Evolutionary conservation across 2,113 vertebrate species (phyloP).

Genomic region (Prionailurus bengalensis): DNA sequence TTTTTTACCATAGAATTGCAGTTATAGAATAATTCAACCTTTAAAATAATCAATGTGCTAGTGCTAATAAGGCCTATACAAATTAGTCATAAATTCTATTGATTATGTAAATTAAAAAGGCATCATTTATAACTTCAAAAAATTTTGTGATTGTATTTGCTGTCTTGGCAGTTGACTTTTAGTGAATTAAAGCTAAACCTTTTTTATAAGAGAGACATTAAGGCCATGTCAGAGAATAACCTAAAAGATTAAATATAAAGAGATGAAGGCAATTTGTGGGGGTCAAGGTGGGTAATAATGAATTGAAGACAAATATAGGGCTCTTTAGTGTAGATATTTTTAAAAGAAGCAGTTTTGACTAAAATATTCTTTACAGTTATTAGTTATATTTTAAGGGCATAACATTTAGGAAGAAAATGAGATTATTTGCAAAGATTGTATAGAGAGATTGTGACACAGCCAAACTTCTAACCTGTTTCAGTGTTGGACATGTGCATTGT

Average conservation of each 20-base stretch:
- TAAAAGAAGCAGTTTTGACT: neutral
- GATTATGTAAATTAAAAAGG: conserved; percentile 75
- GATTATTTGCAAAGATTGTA: neutral
- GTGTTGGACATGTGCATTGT: neutral
- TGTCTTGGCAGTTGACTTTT: neutral
- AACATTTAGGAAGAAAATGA: neutral
- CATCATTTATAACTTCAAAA: conserved; percentile 69
- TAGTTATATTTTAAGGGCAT: neutral
- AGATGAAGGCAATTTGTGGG: neutral
- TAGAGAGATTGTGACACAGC: neutral
- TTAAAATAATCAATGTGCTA: conserved; percentile 73
- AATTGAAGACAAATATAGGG: neutral
- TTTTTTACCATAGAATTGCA: neutral
- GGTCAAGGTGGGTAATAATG: neutral
- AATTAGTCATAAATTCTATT: conserved; percentile 62
- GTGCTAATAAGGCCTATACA: conserved; percentile 79
- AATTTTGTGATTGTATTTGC: neutral
- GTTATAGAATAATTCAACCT: conserved; percentile 51
- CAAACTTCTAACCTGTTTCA: neutral
- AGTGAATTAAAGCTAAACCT: conserved; percentile 32
- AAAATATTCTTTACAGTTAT: neutral
- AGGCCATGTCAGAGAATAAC: neutral
- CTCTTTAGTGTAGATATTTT: neutral
- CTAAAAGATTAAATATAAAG: neutral
- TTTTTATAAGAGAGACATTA: neutral